Conservation (phyloP, 2,797 vertebrate genomes). For the Calcarius lapponicus region DNA sequence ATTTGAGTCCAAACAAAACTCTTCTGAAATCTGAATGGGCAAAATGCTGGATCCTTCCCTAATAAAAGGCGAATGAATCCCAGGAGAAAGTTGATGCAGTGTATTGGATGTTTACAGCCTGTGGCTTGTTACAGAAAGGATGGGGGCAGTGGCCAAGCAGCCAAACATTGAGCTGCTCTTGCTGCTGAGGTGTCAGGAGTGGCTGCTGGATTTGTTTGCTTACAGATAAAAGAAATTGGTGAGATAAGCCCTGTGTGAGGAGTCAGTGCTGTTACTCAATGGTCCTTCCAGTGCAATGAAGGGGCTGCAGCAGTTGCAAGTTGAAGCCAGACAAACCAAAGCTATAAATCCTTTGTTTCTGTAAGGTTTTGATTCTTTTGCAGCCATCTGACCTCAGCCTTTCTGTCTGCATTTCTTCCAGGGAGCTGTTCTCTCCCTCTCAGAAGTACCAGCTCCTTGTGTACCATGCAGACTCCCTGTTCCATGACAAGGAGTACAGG, state of each 20-base stretch:
- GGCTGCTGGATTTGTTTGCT: not conserved
- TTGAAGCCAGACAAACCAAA: not conserved
- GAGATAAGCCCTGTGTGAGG: not conserved
- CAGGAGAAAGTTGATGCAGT: not conserved
- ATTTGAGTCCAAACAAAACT: constrained; percentile 70
- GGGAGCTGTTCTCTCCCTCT: constrained; percentile 93
- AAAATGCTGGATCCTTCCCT: constrained; percentile 92
- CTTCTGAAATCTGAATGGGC: constrained; percentile 91
- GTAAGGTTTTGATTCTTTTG: not conserved
- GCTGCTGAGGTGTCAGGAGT: not conserved
- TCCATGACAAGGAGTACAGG: constrained; percentile 97
- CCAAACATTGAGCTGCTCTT: not conserved
- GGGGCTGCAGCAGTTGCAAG: not conserved
- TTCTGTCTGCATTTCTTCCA: constrained; percentile 62
- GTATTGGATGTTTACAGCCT: rapidly evolving
- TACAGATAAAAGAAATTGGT: not conserved
- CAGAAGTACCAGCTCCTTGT: constrained; percentile 98
- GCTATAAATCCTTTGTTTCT: not conserved
- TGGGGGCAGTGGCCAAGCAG: not conserved
- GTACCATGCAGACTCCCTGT: constrained; percentile 95
- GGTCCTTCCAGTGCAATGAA: not conserved
- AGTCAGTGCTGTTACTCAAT: not conserved
- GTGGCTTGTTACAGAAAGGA: not conserved
- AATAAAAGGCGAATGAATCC: constrained; percentile 82
- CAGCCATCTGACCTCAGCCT: not conserved